These are phyloP conservation scores for Steinernema hermaphroditum DNA, from an alignment of 2,888 invertebrate species.

Conservation along the genomic window DNA sequence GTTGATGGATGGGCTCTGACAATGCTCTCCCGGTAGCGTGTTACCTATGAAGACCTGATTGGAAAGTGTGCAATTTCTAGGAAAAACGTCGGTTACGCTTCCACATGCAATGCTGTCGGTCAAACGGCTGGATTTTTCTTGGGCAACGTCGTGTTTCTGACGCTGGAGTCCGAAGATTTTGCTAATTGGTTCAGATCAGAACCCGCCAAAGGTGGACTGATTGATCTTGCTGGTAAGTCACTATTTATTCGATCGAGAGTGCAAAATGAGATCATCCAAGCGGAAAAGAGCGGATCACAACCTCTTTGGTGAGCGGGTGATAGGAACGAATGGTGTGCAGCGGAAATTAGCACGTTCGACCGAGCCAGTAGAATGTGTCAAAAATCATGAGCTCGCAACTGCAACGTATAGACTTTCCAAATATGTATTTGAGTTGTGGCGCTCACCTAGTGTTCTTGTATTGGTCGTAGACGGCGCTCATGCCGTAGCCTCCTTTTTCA, in stretches of 20 bases:
- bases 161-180: constrained; percentile 91
- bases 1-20: constrained; percentile 99
- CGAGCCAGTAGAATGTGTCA: constrained; percentile 65
- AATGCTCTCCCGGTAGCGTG: constrained; percentile 83
- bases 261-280: constrained; percentile 34
- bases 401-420: constrained; percentile 39
- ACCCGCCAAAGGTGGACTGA: constrained; percentile 76
- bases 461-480: constrained; percentile 65
- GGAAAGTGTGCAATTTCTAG: constrained; percentile 70
- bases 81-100: constrained; percentile 93
- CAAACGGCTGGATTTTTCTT: constrained; percentile 91
- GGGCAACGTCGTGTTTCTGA: constrained; percentile 92
- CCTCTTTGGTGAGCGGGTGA: constrained; percentile 17
- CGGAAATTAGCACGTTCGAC: constrained; percentile 58
- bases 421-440: not conserved
- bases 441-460: constrained; percentile 61
- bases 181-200: constrained; percentile 85
- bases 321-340: not conserved
- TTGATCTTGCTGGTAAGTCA: constrained; percentile 68
- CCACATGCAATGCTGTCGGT: constrained; percentile 96
- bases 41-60: not conserved
- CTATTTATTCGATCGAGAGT: not conserved
- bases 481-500: constrained; percentile 64
- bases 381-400: constrained; percentile 65
- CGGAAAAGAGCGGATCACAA: constrained; percentile 14